These are phyloP conservation scores for Hipposideros armiger DNA, from an alignment of 2,113 vertebrate genomes.

Conservation along the genomic window DNA sequence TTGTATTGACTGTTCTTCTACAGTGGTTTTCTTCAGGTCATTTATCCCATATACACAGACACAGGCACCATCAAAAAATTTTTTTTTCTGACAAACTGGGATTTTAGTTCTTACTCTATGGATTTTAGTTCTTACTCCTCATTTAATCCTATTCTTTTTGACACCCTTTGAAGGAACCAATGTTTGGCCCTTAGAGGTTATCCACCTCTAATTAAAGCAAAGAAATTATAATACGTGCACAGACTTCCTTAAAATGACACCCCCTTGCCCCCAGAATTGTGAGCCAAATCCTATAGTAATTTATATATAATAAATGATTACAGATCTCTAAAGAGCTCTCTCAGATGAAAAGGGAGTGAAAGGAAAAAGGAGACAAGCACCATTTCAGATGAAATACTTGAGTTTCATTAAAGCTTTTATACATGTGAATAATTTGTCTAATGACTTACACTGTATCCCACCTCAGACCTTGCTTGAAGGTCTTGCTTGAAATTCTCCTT, in stretches of 20 bases:
- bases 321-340: neutral
- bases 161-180: neutral
- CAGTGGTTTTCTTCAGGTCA: neutral
- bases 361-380: neutral
- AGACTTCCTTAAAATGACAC: conserved; percentile 40
- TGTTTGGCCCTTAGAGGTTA: conserved; percentile 16
- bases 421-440: neutral
- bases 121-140: conserved; percentile 39
- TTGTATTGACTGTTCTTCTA: neutral
- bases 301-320: neutral
- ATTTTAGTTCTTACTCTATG: conserved; percentile 33
- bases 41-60: neutral
- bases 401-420: neutral
- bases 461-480: neutral
- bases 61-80: neutral
- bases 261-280: neutral
- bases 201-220: conserved; percentile 38
- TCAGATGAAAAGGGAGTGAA: neutral
- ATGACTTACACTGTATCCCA: neutral
- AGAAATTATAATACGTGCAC: neutral
- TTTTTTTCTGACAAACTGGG: neutral
- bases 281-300: neutral
- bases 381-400: conserved; percentile 32
- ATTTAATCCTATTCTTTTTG: neutral
- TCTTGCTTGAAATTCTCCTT: conserved; percentile 28